These are phyloP conservation scores for Drosophila setosimentum DNA, from an alignment of 2,888 invertebrate genomes.

Conservation along the genomic window DNA sequence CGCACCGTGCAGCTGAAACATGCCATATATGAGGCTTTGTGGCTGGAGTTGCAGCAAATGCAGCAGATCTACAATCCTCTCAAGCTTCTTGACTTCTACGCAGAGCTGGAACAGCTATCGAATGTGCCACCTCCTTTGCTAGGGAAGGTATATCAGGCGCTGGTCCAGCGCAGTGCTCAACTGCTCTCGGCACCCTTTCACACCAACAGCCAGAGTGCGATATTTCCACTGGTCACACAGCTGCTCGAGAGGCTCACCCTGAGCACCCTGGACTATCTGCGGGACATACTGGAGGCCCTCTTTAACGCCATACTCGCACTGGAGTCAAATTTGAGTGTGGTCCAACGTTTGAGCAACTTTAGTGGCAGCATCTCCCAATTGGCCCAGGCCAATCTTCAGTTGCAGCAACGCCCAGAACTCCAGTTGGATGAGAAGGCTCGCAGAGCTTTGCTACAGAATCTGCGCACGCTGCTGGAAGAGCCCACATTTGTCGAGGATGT, in stretches of 20 bases:
- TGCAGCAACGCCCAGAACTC: constrained; percentile 49
- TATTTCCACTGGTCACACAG: constrained; percentile 52
- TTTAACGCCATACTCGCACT: constrained; percentile 60
- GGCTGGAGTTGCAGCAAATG: constrained; percentile 65
- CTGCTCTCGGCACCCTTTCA: constrained; percentile 64
- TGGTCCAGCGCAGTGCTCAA: constrained; percentile 59
- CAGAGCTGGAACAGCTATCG: constrained; percentile 31
- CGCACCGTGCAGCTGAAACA: constrained; percentile 55
- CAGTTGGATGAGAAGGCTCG: constrained; percentile 26
- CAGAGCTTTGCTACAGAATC: constrained; percentile 37
- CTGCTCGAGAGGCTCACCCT: constrained; percentile 56
- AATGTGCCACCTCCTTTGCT: constrained; percentile 39
- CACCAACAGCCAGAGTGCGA: constrained; percentile 34
- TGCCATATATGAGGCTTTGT: constrained; percentile 67
- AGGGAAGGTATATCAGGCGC: constrained; percentile 34
- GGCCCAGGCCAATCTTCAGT: constrained; percentile 59
- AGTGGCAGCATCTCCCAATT: constrained; percentile 50
- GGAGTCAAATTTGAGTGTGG: constrained; percentile 53
- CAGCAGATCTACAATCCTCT: constrained; percentile 60
- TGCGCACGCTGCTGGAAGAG: constrained; percentile 45
- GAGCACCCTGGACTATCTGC: constrained; percentile 48
- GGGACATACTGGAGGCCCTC: constrained; percentile 59
- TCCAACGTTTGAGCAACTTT: constrained; percentile 48
- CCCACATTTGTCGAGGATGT: constrained; percentile 46
- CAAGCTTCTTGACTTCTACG: constrained; percentile 57